A percentile compares a stretch with the other conserved stretches of the same genome.
Conservation (phyloP, 2,113 vertebrate species). For the Hyla sarda region DNA sequence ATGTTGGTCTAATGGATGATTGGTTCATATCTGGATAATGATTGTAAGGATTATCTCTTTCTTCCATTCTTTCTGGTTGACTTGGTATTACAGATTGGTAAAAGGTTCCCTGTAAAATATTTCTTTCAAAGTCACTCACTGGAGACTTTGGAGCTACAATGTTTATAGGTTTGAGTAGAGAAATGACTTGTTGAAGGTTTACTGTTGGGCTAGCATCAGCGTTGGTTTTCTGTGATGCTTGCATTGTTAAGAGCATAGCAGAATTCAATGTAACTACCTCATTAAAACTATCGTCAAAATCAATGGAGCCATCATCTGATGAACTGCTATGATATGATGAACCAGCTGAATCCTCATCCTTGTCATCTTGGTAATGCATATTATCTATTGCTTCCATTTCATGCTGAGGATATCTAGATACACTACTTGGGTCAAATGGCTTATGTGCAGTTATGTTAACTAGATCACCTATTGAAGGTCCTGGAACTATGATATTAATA, state of each 20-base stretch:
- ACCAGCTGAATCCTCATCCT: too few species aligned
- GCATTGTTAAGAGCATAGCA: not conserved
- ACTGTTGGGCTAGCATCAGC: not conserved
- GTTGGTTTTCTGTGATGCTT: not conserved
- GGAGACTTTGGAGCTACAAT: too few species aligned
- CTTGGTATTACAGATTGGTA: not conserved
- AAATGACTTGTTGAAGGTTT: not conserved
- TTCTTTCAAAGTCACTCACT: too few species aligned
- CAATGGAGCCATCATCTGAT: not conserved
- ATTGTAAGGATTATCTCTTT: not conserved
- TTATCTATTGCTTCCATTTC: too few species aligned
- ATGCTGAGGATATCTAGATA: too few species aligned
- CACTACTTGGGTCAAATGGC: too few species aligned
- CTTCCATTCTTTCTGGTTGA: not conserved
- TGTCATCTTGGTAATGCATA: too few species aligned
- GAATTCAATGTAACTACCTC: not conserved
- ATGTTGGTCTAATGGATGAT: too few species aligned
- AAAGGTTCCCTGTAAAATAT: not conserved
- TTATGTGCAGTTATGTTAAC: too few species aligned
- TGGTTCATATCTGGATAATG: too few species aligned
- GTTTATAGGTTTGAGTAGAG: not conserved
- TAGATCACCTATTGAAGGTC: too few species aligned
- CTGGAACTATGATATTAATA: too few species aligned
- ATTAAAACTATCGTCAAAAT: not conserved
- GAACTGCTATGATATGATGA: not conserved